These are phyloP conservation scores for Agonopterix arenella DNA, from an alignment of 2,888 invertebrate species.

Conservation along the genomic window DNA sequence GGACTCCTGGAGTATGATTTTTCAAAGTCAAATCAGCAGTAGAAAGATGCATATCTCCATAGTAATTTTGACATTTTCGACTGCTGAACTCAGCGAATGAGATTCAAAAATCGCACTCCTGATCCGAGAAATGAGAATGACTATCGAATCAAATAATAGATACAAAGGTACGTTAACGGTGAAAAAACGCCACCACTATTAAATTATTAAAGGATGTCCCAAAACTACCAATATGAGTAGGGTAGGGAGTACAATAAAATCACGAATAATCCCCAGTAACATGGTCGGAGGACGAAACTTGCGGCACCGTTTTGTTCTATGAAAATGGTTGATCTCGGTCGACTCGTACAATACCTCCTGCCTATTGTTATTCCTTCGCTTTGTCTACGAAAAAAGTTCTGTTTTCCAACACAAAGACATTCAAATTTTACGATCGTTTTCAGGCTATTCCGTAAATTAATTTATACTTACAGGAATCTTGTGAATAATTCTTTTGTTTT, in stretches of 20 bases:
- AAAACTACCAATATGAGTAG: conserved; percentile 2
- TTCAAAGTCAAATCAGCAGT: too few relatives aligned
- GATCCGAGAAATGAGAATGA: too few relatives aligned
- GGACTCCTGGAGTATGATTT: too few relatives aligned
- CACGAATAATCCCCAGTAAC: conserved; percentile 10
- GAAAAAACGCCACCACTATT: too few relatives aligned
- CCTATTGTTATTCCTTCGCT: conserved; percentile 38
- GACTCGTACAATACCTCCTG: conserved; percentile 12
- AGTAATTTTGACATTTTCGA: too few relatives aligned
- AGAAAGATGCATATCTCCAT: too few relatives aligned
- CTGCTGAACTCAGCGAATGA: too few relatives aligned
- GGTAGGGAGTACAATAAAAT: conserved; percentile 4
- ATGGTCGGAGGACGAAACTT: conserved; percentile 26
- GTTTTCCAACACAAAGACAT: conserved; percentile 20
- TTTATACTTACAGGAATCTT: conserved; percentile 7
- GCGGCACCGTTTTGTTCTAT: conserved; percentile 39
- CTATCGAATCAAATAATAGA: too few relatives aligned
- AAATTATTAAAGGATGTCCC: background rate
- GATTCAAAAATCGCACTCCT: too few relatives aligned
- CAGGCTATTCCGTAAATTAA: conserved; percentile 20
- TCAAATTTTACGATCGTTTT: conserved; percentile 17
- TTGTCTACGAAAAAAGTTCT: conserved; percentile 37
- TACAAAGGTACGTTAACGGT: too few relatives aligned
- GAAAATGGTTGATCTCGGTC: conserved; percentile 44
- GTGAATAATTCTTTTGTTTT: background rate